Conservation (phyloP, 2,888 invertebrate species). For the Cordylochernes scorpioides region DNA sequence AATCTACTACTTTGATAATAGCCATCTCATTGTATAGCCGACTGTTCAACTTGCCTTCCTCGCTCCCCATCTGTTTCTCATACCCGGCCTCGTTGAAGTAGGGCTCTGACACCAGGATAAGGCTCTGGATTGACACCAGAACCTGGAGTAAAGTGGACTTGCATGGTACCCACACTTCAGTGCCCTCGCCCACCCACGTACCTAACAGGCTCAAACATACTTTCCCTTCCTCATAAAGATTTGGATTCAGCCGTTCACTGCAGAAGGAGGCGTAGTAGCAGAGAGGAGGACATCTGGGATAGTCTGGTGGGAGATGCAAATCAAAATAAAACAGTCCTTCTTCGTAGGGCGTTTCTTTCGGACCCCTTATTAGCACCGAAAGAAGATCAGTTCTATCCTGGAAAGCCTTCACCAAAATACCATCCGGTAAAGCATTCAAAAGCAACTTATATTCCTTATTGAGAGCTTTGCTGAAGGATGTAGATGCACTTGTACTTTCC, state of each 20-base stretch:
- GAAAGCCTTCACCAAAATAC: conserved; percentile 60
- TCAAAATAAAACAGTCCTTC: conserved; percentile 84
- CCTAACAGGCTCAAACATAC: conserved; percentile 79
- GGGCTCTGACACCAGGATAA: conserved; percentile 76
- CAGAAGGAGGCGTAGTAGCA: conserved; percentile 81
- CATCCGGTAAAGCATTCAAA: conserved; percentile 64
- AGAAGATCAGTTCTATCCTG: conserved; percentile 73
- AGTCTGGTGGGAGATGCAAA: conserved; percentile 64
- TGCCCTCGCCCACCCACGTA: conserved; percentile 76
- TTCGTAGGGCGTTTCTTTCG: conserved; percentile 73
- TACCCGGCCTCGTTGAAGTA: conserved; percentile 97
- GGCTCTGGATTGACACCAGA: conserved; percentile 70
- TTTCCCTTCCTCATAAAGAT: conserved; percentile 75
- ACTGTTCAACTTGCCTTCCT: conserved; percentile 74
- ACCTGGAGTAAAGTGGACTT: conserved; percentile 61
- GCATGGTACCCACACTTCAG: conserved; percentile 68
- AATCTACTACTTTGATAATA: conserved; percentile 46
- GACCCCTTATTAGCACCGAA: conserved; percentile 75
- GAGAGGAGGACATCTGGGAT: conserved; percentile 62
- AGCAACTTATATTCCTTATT: too few species aligned
- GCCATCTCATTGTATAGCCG: conserved; percentile 95
- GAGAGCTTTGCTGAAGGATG: too few species aligned
- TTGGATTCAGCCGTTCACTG: conserved; percentile 72
- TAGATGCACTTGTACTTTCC: too few species aligned
- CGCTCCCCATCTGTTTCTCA: conserved; percentile 70